These are phyloP conservation scores for Sebastes steindachneri DNA, from an alignment of 2,797 vertebrate species.

Conservation along the genomic window DNA sequence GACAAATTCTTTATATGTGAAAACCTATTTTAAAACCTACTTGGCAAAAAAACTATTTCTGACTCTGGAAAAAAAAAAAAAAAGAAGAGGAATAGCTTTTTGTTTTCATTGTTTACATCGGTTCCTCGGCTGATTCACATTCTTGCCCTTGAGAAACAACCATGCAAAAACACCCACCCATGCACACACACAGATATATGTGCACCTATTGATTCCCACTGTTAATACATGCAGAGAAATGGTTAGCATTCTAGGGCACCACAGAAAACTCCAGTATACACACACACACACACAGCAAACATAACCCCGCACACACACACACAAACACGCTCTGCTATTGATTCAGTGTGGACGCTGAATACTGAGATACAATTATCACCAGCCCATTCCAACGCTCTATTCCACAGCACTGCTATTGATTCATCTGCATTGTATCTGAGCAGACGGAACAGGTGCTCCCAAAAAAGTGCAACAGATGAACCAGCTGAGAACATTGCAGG, in stretches of 20 bases:
- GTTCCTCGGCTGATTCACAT: background rate
- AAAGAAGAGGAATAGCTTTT: background rate
- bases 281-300: conserved; percentile 8
- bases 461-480: conserved; percentile 1
- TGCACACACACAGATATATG: background rate
- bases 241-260: conserved; percentile 30
- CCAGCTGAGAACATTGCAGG: background rate
- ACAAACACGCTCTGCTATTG: background rate
- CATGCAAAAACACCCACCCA: background rate
- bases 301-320: background rate
- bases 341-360: conserved; percentile 28
- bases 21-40: background rate
- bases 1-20: background rate
- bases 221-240: conserved; percentile 35
- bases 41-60: background rate
- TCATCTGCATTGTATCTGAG: conserved; percentile 24
- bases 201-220: conserved; percentile 32
- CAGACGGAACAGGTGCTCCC: conserved; percentile 16
- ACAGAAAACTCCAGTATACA: background rate
- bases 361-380: conserved; percentile 36
- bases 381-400: background rate
- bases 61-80: background rate
- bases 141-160: conserved; percentile 10
- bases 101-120: background rate
- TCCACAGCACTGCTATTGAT: conserved; percentile 16